Evolutionary conservation across 2,888 invertebrate genomes (phyloP), one percentile per base, ranked within the genome.

Genomic region (Agriopis leucophaearia): DNA sequence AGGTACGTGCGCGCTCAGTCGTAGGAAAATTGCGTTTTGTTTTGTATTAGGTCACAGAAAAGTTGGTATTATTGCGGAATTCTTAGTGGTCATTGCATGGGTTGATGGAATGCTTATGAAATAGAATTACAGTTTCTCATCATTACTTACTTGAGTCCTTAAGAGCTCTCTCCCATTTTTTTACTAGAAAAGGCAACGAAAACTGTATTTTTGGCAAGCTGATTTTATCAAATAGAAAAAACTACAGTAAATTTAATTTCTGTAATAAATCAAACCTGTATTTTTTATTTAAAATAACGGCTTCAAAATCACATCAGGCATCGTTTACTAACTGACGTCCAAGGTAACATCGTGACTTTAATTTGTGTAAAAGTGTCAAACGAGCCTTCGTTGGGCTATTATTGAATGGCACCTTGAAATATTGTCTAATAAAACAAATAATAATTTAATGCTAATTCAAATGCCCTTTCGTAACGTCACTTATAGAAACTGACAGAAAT

Each of bases 1-100:
- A n/a, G 80, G 80, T 78, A 77, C 79, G 79, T 85, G 87, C 81
- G 86, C 87, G 84, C 80, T 87, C 83, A 82, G 77, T 81, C 88
- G 87, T 80, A 78, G 66, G 74, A 83, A 81, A 76, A 81, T 86
- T 83, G 81, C 84, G 78, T 78, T 74, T 71, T 78, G 72, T 76
- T 79, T 80, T 73, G 69, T 78, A 78, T 73, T 77, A 79, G 74
- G 76, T 76, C 71, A 68, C 71, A 70, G 75, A 75, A 78, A 69
- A 72, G 73, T 74, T 75, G 74, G 75, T 78, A 72, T 73, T 74
- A 77, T 74, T 76, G 73, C 66, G 74, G 74, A 76, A 72, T 70
- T 61, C 13, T 51, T 18, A 58, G 38, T 66, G 35, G 27, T 42
- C 54, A 66, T 57, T 64, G 59, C 64, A 50, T 36, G 54, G 47